A percentile compares a stretch with the other conserved stretches of the same genome.
phyloP scores from a whole-genome alignment of 2,797 vertebrate species.

The Chaunax sp. region DNA sequence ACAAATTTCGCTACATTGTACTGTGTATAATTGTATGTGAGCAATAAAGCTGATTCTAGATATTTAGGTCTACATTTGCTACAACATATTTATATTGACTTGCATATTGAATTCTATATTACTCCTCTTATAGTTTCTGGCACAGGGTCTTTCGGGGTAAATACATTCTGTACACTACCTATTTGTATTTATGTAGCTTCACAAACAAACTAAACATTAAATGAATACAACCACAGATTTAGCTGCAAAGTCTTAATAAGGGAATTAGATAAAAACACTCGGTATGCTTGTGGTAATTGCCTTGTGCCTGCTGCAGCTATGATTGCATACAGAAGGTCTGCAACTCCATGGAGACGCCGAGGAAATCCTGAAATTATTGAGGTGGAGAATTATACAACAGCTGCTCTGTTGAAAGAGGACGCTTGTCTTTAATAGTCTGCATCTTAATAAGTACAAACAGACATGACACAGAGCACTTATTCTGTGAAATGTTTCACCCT shows the following conservation, averaged over 20 bases:
- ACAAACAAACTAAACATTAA: conserved; percentile 22
- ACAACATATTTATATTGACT: conserved; percentile 5
- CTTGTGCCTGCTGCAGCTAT: conserved; percentile 69
- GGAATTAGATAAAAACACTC: conserved; percentile 64
- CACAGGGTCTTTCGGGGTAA: conserved; percentile 12
- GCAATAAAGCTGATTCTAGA: too few relatives aligned
- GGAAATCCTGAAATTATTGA: conserved; percentile 77
- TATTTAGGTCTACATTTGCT: too few relatives aligned
- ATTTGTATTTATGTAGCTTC: conserved; percentile 11
- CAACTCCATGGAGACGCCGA: conserved; percentile 68
- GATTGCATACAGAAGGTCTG: conserved; percentile 73
- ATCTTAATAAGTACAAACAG: conserved; percentile 76
- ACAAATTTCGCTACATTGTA: too few relatives aligned
- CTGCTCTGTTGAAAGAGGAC: conserved; percentile 72
- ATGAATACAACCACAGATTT: conserved; percentile 58
- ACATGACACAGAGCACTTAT: conserved; percentile 59
- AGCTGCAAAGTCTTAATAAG: conserved; percentile 59
- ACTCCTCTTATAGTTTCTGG: conserved; percentile 14
- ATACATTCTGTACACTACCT: conserved; percentile 10
- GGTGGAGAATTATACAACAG: conserved; percentile 80
- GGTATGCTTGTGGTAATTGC: conserved; percentile 73
- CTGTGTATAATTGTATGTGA: too few relatives aligned
- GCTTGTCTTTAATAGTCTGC: conserved; percentile 68
- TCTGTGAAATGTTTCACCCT: conserved; percentile 55
- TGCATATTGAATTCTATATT: conserved; percentile 22